Evolutionary conservation across 2,888 invertebrate genomes (phyloP).

Genomic region (Chloroclysta siterata): DNA sequence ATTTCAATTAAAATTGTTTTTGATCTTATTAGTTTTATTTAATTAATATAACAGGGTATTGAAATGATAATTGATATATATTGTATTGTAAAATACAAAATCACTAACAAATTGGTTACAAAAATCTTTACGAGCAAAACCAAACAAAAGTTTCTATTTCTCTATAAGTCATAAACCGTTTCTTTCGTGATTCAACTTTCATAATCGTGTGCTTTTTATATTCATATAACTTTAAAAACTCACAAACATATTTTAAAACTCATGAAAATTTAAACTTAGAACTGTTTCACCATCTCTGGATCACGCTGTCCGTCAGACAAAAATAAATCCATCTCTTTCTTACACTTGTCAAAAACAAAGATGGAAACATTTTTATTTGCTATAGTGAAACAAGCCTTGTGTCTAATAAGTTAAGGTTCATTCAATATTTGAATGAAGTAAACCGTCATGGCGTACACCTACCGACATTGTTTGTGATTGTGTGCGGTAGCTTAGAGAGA

Average conservation of each 20-base stretch:
- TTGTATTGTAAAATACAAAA: background rate
- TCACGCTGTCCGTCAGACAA: no score
- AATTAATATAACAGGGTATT: background rate
- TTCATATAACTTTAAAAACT: slow-evolving; percentile 7
- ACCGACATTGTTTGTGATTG: slow-evolving; percentile 83
- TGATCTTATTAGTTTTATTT: background rate
- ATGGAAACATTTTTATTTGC: no score
- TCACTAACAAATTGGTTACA: background rate
- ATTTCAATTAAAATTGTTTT: slow-evolving; percentile 37
- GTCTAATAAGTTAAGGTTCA: slow-evolving; percentile 7
- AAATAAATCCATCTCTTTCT: no score
- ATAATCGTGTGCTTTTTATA: background rate
- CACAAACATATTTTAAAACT: background rate
- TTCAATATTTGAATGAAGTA: background rate
- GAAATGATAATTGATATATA: background rate
- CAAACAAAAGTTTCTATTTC: background rate
- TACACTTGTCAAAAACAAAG: no score
- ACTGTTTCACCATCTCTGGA: no score
- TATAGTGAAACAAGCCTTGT: no score
- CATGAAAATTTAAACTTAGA: background rate
- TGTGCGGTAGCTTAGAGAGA: slow-evolving; percentile 86
- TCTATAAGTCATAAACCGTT: background rate
- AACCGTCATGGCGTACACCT: slow-evolving; percentile 70
- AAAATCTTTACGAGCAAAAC: background rate
- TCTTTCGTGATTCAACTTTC: background rate